Conservation (phyloP, 2,113 vertebrate genomes). For the Podocnemis expansa region DNA sequence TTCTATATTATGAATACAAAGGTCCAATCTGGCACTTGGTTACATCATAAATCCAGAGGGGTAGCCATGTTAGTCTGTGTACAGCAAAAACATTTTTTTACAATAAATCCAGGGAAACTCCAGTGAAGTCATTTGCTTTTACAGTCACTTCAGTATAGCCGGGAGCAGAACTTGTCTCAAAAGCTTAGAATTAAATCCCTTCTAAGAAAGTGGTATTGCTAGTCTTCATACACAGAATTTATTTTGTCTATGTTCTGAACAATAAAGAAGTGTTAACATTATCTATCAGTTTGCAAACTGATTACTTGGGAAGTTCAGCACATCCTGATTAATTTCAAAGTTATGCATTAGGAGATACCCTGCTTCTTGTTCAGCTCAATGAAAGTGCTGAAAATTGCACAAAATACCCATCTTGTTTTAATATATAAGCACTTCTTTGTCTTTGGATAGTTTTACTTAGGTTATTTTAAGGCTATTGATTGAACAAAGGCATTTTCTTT, state of each 20-base stretch:
- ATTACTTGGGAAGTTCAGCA: background rate
- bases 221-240: background rate
- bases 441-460: background rate
- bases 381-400: background rate
- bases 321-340: background rate
- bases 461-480: background rate
- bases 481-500: background rate
- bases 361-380: background rate
- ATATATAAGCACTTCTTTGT: background rate
- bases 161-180: background rate
- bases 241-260: background rate
- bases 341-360: fast-evolving
- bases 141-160: background rate
- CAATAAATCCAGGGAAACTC: too few relatives aligned
- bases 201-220: too few relatives aligned
- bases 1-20: background rate
- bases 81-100: too few relatives aligned
- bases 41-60: background rate
- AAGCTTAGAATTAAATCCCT: background rate
- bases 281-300: background rate
- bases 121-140: background rate
- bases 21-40: background rate
- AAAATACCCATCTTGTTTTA: background rate
- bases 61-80: too few relatives aligned
- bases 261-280: background rate